These are phyloP conservation scores for Pantherophis vulpinus DNA, from an alignment of 2,797 vertebrate genomes.

Conservation along the genomic window DNA sequence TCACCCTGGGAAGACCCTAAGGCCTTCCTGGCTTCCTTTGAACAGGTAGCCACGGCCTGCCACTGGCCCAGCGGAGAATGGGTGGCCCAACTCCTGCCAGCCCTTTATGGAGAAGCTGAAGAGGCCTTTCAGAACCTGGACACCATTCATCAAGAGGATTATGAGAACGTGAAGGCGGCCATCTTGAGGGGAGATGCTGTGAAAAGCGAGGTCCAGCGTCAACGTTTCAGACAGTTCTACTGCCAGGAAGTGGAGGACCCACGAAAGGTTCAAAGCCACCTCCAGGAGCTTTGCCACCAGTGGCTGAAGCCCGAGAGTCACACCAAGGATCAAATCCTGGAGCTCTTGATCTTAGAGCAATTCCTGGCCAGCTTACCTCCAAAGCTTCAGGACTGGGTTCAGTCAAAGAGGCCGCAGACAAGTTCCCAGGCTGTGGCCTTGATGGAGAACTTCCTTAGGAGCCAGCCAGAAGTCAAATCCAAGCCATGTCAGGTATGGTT, in stretches of 20 bases:
- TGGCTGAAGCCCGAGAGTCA: not conserved
- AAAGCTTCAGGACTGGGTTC: not conserved
- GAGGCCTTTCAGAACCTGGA: not conserved
- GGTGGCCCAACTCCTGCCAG: not conserved
- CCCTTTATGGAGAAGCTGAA: not conserved
- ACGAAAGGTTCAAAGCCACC: not conserved
- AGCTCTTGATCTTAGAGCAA: not conserved
- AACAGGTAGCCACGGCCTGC: not conserved
- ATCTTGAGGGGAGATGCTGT: not conserved
- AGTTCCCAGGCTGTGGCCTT: not conserved
- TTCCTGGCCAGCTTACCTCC: not conserved
- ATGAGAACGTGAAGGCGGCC: not conserved
- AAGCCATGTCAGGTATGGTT: not conserved
- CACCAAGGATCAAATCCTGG: not conserved
- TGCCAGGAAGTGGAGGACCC: not conserved
- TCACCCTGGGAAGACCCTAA: not conserved
- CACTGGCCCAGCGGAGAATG: not conserved
- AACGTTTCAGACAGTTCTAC: not conserved
- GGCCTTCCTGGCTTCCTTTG: not conserved
- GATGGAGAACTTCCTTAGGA: not conserved
- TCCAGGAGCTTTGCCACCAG: not conserved
- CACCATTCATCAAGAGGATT: not conserved
- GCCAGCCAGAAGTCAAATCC: not conserved
- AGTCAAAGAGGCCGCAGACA: not conserved
- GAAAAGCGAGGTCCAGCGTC: not conserved